Evolutionary conservation across 1,140 invertebrate genomes (phyloP).

Genomic region (Meloidogyne hapla): DNA sequence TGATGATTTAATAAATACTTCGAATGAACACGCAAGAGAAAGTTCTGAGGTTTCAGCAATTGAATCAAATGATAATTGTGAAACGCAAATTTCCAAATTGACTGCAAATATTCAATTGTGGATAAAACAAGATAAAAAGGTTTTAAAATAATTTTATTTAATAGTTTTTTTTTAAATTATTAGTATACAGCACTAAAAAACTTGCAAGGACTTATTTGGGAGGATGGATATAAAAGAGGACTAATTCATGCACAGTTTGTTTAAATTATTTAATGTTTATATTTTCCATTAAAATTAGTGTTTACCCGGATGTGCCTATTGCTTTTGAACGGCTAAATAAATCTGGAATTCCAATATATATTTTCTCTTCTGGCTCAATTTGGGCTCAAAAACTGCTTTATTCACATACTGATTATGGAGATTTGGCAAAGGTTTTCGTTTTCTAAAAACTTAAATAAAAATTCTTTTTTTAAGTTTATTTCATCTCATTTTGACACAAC

Average conservation of each 20-base stretch:
- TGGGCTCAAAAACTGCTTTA: constrained; percentile 86
- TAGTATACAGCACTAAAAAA: constrained; percentile 73
- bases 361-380: constrained; percentile 88
- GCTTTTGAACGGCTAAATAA: constrained; percentile 74
- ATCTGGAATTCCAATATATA: constrained; percentile 74
- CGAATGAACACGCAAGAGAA: constrained; percentile 16
- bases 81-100: constrained; percentile 28
- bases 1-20: constrained; percentile 14
- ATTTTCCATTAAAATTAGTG: constrained; percentile 17
- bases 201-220: constrained; percentile 84
- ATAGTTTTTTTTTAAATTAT: neutral
- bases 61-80: constrained; percentile 36
- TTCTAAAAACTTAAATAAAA: neutral
- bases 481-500: constrained; percentile 82
- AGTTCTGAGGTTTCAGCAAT: constrained; percentile 24
- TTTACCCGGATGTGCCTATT: constrained; percentile 79
- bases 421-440: constrained; percentile 68
- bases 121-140: constrained; percentile 54
- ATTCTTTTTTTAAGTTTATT: constrained; percentile 69
- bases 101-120: constrained; percentile 47
- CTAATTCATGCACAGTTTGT: constrained; percentile 77
- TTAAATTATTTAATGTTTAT: neutral
- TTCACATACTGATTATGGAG: constrained; percentile 74
- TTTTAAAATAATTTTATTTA: constrained; percentile 20
- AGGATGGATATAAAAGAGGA: constrained; percentile 76